phyloP scores from a whole-genome alignment of 2,113 vertebrate genomes.

The Hyla sarda region DNA sequence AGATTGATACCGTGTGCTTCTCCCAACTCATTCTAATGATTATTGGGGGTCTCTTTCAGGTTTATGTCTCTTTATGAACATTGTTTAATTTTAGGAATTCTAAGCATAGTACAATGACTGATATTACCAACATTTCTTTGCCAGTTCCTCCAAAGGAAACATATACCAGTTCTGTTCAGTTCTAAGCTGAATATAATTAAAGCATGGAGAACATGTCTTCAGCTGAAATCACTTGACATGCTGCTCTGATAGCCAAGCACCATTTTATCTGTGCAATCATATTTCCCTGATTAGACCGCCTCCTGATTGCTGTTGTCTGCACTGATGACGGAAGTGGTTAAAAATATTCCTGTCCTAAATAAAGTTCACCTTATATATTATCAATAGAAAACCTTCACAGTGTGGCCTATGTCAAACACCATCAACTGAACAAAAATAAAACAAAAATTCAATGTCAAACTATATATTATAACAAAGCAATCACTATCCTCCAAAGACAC shows the following conservation, averaged over 20 bases:
- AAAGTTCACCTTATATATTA: conserved; percentile 27
- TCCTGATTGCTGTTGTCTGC: conserved; percentile 59
- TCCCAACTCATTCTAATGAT: too few species aligned
- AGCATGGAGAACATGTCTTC: conserved; percentile 18
- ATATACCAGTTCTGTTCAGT: conserved; percentile 21
- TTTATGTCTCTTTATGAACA: neutral
- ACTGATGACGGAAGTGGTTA: conserved; percentile 53
- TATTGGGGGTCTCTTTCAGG: too few species aligned
- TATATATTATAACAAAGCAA: neutral
- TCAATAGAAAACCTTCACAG: neutral
- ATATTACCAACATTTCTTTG: conserved; percentile 1
- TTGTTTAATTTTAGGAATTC: neutral
- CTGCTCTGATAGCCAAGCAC: conserved; percentile 48
- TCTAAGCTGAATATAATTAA: conserved; percentile 11
- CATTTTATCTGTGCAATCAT: conserved; percentile 59
- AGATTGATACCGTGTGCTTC: too few species aligned
- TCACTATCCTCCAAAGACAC: neutral
- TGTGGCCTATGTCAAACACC: too few species aligned
- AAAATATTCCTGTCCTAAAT: conserved; percentile 47
- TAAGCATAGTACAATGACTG: neutral
- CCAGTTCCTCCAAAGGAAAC: neutral
- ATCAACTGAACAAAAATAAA: neutral
- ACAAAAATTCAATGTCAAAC: neutral
- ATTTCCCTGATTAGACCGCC: conserved; percentile 61
- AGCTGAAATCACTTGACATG: conserved; percentile 55